Evolutionary conservation across 2,888 invertebrate genomes (phyloP).

Genomic region (Steinernema scapterisci): DNA sequence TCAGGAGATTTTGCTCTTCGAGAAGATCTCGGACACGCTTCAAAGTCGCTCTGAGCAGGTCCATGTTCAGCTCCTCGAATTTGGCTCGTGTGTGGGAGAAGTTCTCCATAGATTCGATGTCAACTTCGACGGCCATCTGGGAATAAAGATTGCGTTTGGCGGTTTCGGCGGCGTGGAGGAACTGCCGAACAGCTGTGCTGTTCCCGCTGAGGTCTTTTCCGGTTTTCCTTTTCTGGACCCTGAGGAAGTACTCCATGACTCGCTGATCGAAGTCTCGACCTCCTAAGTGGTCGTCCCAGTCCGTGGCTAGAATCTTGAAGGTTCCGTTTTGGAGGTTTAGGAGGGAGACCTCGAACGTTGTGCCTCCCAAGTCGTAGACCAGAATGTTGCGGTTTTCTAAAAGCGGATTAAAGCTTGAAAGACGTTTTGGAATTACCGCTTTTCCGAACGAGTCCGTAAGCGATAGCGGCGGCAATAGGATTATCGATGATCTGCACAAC

Average conservation of each 20-base stretch:
- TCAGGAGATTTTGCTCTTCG: slow-evolving; percentile 98
- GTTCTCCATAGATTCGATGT: slow-evolving; percentile 98
- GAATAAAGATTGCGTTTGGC: slow-evolving; percentile 79
- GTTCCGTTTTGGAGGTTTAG: slow-evolving; percentile 98
- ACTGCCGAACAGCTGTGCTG: slow-evolving; percentile 68
- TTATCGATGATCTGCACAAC: no score
- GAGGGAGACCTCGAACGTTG: slow-evolving; percentile 97
- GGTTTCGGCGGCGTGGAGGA: slow-evolving; percentile 69
- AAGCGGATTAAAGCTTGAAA: no score
- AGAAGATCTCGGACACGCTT: slow-evolving; percentile 90
- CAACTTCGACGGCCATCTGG: no score
- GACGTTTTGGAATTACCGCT: no score
- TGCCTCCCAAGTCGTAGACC: slow-evolving; percentile 98
- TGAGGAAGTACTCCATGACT: slow-evolving; percentile 87
- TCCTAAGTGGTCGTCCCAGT: slow-evolving; percentile 71
- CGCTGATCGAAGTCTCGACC: slow-evolving; percentile 83
- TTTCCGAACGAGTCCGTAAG: no score
- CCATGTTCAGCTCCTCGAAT: slow-evolving; percentile 73
- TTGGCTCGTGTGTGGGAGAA: slow-evolving; percentile 98
- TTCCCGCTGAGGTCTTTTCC: slow-evolving; percentile 69
- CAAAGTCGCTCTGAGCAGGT: slow-evolving; percentile 80
- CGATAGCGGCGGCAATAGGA: no score
- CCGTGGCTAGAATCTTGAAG: slow-evolving; percentile 76
- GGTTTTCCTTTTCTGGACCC: slow-evolving; percentile 73
- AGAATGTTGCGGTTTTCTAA: slow-evolving; percentile 89